Percentiles rank a stretch among this genome's conserved stretches.
Evolutionary conservation across 64 coral and sea anemone genomes (phyloP).

Genomic region (Cladopsammia gracilis): DNA sequence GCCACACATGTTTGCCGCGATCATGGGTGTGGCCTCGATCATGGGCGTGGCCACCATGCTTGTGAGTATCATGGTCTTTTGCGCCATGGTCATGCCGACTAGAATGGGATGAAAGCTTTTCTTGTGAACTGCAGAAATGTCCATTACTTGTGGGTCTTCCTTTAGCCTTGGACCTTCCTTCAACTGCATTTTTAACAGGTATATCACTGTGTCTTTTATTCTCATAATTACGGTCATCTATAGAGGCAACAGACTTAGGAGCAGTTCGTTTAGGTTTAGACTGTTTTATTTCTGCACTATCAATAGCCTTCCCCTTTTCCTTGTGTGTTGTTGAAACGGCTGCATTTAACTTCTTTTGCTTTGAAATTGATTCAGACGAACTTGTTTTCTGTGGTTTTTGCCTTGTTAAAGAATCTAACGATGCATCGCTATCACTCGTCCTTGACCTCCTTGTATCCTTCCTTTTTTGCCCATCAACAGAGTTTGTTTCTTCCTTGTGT

Average conservation of each 20-base stretch:
- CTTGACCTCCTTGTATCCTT: neutral
- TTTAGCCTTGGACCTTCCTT: neutral
- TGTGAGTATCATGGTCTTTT: neutral
- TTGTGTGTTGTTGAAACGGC: neutral
- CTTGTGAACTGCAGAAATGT: constrained; percentile 15
- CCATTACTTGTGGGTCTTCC: constrained; percentile 37
- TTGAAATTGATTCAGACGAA: neutral
- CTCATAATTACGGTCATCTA: neutral
- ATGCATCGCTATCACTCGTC: constrained; percentile 19
- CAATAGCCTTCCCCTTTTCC: neutral
- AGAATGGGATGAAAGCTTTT: constrained; percentile 13
- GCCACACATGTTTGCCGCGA: constrained; percentile 93
- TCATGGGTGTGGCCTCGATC: constrained; percentile 42
- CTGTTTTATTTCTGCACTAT: constrained; percentile 6
- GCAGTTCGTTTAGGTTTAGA: constrained; percentile 10
- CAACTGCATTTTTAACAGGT: neutral
- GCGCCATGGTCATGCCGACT: neutral
- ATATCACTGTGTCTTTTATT: neutral
- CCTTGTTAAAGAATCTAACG: constrained; percentile 6
- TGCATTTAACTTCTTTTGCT: constrained; percentile 5
- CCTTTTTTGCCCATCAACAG: neutral
- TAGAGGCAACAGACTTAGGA: neutral
- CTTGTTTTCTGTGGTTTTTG: constrained; percentile 12
- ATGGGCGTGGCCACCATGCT: constrained; percentile 14
- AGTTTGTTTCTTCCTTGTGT: constrained; percentile 2